Evolutionary conservation across 2,888 invertebrate genomes (phyloP), one percentile per base, ranked within the genome.

Genomic region (Drosophila dives): DNA sequence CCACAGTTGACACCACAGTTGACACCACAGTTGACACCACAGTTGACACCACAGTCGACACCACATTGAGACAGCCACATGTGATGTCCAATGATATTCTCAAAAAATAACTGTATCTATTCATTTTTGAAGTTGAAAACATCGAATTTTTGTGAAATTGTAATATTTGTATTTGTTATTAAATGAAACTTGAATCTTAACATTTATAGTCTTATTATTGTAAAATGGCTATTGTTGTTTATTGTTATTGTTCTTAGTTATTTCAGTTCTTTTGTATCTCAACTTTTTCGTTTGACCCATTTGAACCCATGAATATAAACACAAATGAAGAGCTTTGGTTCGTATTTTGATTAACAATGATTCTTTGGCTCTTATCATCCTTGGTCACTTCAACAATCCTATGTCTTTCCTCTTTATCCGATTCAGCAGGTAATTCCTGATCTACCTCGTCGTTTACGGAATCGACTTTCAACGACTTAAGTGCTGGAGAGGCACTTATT

Each of bases 271-370:
- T 36, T 20, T 20, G 20, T 15, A 34, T 15, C 7, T 56, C 51
- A 11, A 71, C 51, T 23, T 40, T 56, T 26, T 26, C 32, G 1
- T n/a, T 45, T 11, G 55, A 42, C 3, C 20, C 36, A 20, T 56
- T 38, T 7, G 29, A 45, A n/a, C 8, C 8, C 12, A 62, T 5
- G 26, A 71, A 56, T 26, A 71, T 1, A 26, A 71, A 71, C 1
- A 70, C n/a, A 11, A 40, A 56, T 15, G 50, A 51, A 1, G 55
- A 38, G 48, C 20, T 48, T 33, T 20, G 29, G 36, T 56, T 62
- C 17, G 42, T 8, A 4, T 32, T 62, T 15, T 26, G 29, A 33
- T 54, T 72, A 8, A 38, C 23, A 2, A 75, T 65, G 17, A 75
- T 10, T 8, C 32, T 72, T 23, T 65, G 72, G 2, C n/a, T 33